Base-by-base conservation (phyloP, 2,797 vertebrate species). In the Oreochromis grahami region DNA sequence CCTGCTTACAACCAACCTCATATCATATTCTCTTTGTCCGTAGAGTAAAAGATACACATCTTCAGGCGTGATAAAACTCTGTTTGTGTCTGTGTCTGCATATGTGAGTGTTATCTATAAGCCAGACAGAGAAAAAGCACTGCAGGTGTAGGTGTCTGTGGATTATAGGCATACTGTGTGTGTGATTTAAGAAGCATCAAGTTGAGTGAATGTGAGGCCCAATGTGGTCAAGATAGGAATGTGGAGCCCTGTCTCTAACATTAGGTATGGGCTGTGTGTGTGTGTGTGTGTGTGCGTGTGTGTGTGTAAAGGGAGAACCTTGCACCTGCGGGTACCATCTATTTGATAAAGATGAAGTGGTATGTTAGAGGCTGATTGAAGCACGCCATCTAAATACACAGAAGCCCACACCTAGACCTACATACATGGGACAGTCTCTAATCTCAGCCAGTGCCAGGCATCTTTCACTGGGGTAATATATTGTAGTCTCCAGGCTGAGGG, bases 1-100 rank as follows among this genome's bases (percentile, higher is more conserved):
- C 68, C 80, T 77, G 76, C 80, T 84, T 87, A 79, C 65, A 70
- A 91, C 90, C 80, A 86, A 79, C 55, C 87, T 90, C 78, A 78
- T 70, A 84, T 91, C 84, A 85, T 82, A 87, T 90, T 72, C 43
- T 86, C 26, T 77, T 87, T 80, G 41, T 58, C 81, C 3, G 10
- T 58, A 76, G n/a, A 85, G 68, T 41, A 83, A 84, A 13, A 87
- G 70, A 88, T 72, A 77, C 43, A 60, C 80, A 89, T 79, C 82
- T 70, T 78, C 51, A 77, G 45, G 56, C 9, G 76, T 2, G 15
- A 36, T 12, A 79, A 65, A 87, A 41, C 41, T 58, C 26, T 83
- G 78, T 17, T 43, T 36, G 6, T 63, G 41, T 26, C 8, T 76
- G 15, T 77, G 21, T 53, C 48, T 77, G 55, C 38, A 21, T 38